Conservation (phyloP, 2,113 vertebrate genomes). For the Hypanus sabinus region DNA sequence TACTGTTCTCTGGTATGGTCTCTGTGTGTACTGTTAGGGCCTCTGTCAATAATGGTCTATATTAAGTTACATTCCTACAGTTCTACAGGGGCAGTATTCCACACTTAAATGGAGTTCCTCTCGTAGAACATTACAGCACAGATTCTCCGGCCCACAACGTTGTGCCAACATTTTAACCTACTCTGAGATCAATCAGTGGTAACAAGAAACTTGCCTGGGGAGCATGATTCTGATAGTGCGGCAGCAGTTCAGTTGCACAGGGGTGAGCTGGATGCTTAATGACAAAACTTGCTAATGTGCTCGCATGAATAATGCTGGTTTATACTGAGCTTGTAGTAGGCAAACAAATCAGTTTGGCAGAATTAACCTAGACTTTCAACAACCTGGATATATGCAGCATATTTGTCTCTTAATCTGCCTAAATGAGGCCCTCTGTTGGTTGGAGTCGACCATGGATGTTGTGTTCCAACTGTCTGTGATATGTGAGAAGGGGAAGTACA, state of each 20-base stretch:
- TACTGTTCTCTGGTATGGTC: not conserved
- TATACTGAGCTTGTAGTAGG: not conserved
- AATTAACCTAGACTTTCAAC: not conserved
- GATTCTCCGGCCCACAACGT: too few species aligned
- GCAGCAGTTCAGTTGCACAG: not conserved
- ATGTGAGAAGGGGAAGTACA: too few species aligned
- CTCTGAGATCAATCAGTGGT: too few species aligned
- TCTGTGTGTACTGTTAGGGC: not conserved
- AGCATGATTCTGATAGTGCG: not conserved
- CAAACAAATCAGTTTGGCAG: not conserved
- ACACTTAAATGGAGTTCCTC: not conserved
- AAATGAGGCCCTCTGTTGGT: too few species aligned
- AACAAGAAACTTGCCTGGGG: not conserved
- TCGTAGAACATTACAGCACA: too few species aligned
- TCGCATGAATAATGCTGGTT: not conserved
- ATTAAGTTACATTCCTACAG: not conserved
- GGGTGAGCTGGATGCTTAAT: not conserved
- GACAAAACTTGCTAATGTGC: too few species aligned
- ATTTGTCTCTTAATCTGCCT: too few species aligned
- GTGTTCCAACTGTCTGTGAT: too few species aligned
- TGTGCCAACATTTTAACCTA: too few species aligned
- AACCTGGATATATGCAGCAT: not conserved
- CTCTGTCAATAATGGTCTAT: not conserved
- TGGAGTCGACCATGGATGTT: too few species aligned
- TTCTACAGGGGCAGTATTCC: not conserved